Evolutionary conservation across 2,113 vertebrate species (phyloP).

Genomic region (Tylochromis polylepis): DNA sequence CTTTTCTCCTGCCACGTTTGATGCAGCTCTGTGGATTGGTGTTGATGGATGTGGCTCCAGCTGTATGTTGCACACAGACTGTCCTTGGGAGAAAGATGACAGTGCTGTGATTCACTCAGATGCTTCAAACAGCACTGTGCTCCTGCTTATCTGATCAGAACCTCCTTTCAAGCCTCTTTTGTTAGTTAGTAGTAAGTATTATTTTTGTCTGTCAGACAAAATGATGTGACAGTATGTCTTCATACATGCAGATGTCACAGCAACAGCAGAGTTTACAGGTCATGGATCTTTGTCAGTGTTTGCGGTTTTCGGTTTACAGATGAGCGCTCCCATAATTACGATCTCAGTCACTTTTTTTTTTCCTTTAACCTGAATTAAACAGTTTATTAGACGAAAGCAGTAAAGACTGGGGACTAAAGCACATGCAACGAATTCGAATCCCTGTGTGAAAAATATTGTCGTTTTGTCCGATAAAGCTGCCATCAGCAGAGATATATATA

Average conservation of each 20-base stretch:
- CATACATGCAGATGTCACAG: neutral
- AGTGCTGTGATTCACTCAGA: neutral
- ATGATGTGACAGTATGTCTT: neutral
- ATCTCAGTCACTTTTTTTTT: fast-evolving
- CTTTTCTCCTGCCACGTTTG: neutral
- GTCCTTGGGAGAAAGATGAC: neutral
- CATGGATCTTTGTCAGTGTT: neutral
- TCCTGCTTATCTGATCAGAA: neutral
- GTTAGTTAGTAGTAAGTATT: neutral
- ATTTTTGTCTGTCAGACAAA: neutral
- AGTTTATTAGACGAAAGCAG: fast-evolving
- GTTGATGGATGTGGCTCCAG: neutral
- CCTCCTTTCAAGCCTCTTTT: neutral
- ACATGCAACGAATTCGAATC: neutral
- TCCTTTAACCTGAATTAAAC: neutral
- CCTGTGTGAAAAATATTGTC: neutral
- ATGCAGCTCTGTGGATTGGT: neutral
- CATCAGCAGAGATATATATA: neutral
- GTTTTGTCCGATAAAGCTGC: neutral
- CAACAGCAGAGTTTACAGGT: neutral
- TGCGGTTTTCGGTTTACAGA: neutral
- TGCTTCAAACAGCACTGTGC: fast-evolving
- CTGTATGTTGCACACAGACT: neutral
- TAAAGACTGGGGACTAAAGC: fast-evolving
- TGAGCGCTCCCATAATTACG: neutral